These are phyloP conservation scores for Intellagama lesueurii DNA, from an alignment of 2,797 vertebrate species.

Conservation along the genomic window DNA sequence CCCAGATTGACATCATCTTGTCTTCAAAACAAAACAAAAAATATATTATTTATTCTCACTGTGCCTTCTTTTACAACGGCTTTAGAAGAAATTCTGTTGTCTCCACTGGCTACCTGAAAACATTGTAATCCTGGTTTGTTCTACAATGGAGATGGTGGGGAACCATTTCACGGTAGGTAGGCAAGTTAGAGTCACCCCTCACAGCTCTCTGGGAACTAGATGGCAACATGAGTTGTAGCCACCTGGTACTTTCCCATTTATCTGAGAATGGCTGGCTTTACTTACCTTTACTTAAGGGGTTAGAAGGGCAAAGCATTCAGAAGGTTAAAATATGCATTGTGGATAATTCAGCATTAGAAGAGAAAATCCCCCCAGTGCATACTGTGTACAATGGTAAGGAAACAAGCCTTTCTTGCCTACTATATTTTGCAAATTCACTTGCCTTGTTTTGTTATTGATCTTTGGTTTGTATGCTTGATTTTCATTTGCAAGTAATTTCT, in stretches of 20 bases:
- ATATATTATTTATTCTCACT: neutral
- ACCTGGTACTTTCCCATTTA: neutral
- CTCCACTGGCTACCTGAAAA: neutral
- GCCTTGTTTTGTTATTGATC: too few relatives aligned
- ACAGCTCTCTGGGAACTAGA: neutral
- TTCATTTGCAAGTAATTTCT: too few relatives aligned
- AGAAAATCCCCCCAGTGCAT: too few relatives aligned
- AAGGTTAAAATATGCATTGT: too few relatives aligned
- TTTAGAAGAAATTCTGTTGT: neutral
- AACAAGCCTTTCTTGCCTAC: too few relatives aligned
- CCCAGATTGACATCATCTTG: neutral
- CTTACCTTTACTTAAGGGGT: neutral
- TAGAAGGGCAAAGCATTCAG: too few relatives aligned
- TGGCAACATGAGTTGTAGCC: neutral
- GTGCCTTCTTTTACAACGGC: neutral
- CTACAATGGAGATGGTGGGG: neutral
- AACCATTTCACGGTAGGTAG: neutral
- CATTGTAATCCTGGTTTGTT: neutral
- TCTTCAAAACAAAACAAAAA: neutral
- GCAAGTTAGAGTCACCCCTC: neutral
- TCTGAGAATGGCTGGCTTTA: neutral
- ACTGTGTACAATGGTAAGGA: too few relatives aligned
- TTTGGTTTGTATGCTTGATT: too few relatives aligned
- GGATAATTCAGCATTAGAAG: too few relatives aligned
- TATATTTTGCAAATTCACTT: too few relatives aligned